Conservation (phyloP, 2,888 invertebrate species). For the Xanthorhoe spadicearia region DNA sequence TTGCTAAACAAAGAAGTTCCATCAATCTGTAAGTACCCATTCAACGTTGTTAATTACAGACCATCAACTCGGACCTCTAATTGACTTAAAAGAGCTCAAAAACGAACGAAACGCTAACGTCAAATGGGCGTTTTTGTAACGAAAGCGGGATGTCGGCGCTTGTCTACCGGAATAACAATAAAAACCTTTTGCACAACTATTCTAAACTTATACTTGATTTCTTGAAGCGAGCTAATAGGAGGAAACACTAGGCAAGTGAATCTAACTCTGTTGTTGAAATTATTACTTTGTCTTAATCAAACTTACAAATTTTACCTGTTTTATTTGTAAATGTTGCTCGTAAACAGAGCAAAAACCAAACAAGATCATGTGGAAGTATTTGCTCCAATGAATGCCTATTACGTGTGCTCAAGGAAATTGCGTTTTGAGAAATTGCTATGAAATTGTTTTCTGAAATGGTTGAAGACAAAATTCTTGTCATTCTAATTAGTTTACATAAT, state of each 20-base stretch:
- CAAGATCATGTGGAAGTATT: conserved; percentile 80
- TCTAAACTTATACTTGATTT: too few species aligned
- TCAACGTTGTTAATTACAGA: conserved; percentile 37
- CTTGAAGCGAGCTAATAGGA: too few species aligned
- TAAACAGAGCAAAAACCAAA: conserved; percentile 78
- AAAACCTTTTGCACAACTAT: too few species aligned
- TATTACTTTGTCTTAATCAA: neutral
- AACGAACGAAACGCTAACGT: conserved; percentile 61
- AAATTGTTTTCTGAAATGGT: neutral
- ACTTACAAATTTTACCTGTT: conserved; percentile 6
- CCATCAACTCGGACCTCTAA: conserved; percentile 54
- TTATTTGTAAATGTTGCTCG: conserved; percentile 29
- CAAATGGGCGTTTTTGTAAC: conserved; percentile 47
- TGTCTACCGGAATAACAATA: conserved; percentile 4
- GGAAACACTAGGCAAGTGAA: neutral
- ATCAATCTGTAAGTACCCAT: conserved; percentile 31
- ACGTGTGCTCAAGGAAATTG: conserved; percentile 24
- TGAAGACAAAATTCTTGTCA: neutral
- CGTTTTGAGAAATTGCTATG: neutral
- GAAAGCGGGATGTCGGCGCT: conserved; percentile 11
- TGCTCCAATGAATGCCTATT: conserved; percentile 67
- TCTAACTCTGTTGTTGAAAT: neutral
- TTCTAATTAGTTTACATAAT: neutral
- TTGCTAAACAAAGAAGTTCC: conserved; percentile 22
- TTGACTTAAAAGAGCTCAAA: conserved; percentile 65